Evolutionary conservation across 2,113 vertebrate genomes (phyloP).

Genomic region (Stercorarius parasiticus): DNA sequence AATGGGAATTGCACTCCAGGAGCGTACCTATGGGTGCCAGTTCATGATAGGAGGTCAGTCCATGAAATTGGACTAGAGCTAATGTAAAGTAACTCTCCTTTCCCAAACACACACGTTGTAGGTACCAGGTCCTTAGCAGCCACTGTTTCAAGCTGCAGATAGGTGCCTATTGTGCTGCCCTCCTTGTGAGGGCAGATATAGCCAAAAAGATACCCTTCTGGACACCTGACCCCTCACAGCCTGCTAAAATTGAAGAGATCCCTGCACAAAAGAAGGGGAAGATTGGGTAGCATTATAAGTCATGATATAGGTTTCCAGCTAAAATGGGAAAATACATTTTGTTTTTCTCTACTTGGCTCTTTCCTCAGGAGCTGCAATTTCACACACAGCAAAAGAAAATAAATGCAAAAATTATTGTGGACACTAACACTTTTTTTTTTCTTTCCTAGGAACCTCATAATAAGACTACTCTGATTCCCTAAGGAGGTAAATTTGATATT

Average conservation of each 20-base stretch:
- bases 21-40: background rate
- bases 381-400: background rate
- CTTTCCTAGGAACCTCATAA: background rate
- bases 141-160: background rate
- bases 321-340: background rate
- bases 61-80: background rate
- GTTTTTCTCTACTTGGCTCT: background rate
- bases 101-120: background rate
- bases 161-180: accelerated
- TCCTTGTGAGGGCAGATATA: background rate
- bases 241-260: background rate
- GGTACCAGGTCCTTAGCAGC: background rate
- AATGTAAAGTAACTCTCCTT: background rate
- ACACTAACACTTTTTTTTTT: background rate
- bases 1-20: background rate
- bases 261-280: background rate
- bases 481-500: conserved; percentile 28
- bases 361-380: background rate
- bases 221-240: background rate
- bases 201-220: background rate
- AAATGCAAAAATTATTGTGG: conserved; percentile 6
- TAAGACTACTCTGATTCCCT: background rate
- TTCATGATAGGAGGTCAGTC: background rate
- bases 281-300: background rate
- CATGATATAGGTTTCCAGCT: background rate